phyloP scores from a whole-genome alignment of 2,113 vertebrate species.

The Phaethornis superciliosus region DNA sequence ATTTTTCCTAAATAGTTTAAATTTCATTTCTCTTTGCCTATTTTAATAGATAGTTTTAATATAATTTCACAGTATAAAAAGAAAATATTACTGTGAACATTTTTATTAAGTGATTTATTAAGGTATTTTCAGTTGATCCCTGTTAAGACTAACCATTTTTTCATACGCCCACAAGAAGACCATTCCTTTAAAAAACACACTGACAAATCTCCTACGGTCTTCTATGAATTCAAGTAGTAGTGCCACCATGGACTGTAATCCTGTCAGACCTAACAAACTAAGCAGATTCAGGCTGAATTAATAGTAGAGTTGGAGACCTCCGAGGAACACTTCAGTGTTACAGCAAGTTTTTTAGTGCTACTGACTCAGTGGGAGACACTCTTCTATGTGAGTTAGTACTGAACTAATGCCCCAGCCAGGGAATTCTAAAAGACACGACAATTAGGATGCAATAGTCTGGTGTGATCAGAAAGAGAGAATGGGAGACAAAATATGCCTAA shows the following conservation, averaged over 20 bases:
- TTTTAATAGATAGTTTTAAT: neutral
- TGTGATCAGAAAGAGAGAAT: neutral
- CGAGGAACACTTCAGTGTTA: conserved; percentile 12
- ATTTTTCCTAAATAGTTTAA: neutral
- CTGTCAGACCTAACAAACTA: conserved; percentile 29
- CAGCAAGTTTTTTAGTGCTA: conserved; percentile 26
- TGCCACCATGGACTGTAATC: neutral
- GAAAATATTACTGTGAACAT: neutral
- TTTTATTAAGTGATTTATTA: neutral
- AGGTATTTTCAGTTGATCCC: neutral
- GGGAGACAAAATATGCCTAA: neutral
- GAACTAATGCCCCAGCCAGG: neutral
- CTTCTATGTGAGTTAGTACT: neutral
- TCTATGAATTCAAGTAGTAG: neutral
- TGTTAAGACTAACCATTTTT: neutral
- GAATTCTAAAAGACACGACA: conserved; percentile 9
- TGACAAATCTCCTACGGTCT: neutral
- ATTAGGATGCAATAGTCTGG: neutral
- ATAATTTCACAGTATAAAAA: neutral
- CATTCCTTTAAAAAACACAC: neutral
- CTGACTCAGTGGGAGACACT: conserved; percentile 12
- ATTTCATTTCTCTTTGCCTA: neutral
- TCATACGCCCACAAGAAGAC: neutral
- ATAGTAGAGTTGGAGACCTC: neutral
- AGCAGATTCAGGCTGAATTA: conserved; percentile 21